Evolutionary conservation across 2,888 invertebrate genomes (phyloP), one percentile per base, ranked within the genome.

Genomic region (Cactoblastis cactorum): DNA sequence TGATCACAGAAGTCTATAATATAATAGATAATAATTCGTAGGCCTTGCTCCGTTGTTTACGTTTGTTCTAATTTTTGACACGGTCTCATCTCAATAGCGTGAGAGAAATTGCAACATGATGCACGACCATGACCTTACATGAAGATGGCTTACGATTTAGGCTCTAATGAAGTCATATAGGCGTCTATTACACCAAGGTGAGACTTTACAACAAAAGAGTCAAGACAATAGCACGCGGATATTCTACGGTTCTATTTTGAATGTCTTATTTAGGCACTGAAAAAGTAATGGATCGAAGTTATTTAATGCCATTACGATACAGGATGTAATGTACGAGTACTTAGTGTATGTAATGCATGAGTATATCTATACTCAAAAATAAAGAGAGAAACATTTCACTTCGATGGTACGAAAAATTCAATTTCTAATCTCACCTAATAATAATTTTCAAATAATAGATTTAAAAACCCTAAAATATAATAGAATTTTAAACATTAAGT

Each of bases 121-220:
- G 49, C 53, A 24, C 51, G 62, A 50, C 75, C 77, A 53, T 83
- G 83, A 83, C 83, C 83, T 83, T 81, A 73, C 59, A 49, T 70
- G 77, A 82, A 72, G 74, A 66, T 65, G 65, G 73, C 63, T 68
- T 77, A 78, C 67, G 74, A 78, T 65, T 60, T 58, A 66, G 65
- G 62, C 62, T 57, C 65, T 73, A 78, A 76, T 80, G 66, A 67
- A 70, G 72, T 67, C 67, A 61, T 69, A 72, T 67, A 67, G 71
- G 67, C 71, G 64, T 63, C 64, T 73, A 74, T 77, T 72, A 76
- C 57, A 71, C 63, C 84, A 84, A 84, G 83, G 84, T 79, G 67
- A 80, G 59, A 59, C 62, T 52, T 43, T 8, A 17, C 69, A 64
- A 67, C 63, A 63, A 61, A 63, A 58, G 61, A 59, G 61, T 56